These are phyloP conservation scores for Plotosus lineatus DNA, from an alignment of 2,113 vertebrate species.

Conservation along the genomic window DNA sequence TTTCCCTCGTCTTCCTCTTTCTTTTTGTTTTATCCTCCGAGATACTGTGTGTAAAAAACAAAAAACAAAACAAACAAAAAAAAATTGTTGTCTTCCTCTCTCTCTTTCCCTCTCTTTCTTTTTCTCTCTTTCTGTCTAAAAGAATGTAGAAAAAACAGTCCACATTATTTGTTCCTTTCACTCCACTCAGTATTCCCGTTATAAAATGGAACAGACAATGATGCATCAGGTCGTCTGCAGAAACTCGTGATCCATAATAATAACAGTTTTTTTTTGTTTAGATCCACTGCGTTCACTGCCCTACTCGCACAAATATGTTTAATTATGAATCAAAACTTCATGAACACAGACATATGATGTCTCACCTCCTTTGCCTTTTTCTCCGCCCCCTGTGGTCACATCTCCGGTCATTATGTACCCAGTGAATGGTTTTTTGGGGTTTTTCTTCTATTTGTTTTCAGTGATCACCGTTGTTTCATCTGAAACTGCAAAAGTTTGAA, in stretches of 20 bases:
- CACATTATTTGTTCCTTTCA: not conserved
- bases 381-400: no score
- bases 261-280: not conserved
- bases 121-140: not conserved
- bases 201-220: not conserved
- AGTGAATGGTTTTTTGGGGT: no score
- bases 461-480: no score
- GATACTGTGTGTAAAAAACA: no score
- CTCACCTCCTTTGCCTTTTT: not conserved
- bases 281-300: not conserved
- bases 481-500: no score
- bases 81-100: not conserved
- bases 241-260: not conserved
- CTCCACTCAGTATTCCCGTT: not conserved
- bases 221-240: not conserved
- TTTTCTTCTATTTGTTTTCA: no score
- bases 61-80: no score
- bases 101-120: slow-evolving; percentile 27
- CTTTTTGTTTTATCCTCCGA: not conserved
- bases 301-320: not conserved
- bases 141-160: not conserved
- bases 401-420: no score
- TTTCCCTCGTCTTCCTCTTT: not conserved
- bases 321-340: not conserved
- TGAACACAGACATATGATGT: not conserved